Evolutionary conservation across 64 coral and sea anemone species (phyloP), one percentile per base, ranked within the genome.

Genomic region (Porites australiensis): DNA sequence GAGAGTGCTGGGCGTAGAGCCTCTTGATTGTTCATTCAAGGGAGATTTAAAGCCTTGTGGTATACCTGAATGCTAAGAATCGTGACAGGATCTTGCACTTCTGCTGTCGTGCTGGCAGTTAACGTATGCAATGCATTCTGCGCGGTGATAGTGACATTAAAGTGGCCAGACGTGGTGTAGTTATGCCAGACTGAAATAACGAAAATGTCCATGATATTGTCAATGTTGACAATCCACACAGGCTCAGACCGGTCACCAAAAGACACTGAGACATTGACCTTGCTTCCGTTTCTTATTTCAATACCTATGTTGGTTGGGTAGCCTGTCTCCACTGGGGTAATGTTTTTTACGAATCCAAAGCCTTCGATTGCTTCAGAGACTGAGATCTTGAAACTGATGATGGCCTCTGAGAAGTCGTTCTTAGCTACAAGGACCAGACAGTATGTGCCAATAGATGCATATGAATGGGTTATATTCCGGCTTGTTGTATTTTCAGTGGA

Each of bases 181-280:
- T 91, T 95, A 53, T 91, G 94, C 59, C 59, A 46, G 43, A 74
- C 50, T 43, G 58, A 87, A n/a, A 87, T 72, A 54, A 95, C 94
- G 44, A 95, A 91, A 45, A 90, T 77, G 9, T 82, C 89, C 16
- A 51, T 9, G 10, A 68, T 18, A 3, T 84, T 59, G 11, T 84
- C 81, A 1, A 69, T 44, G 16, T 68, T 84, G 2, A 63, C 44
- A 20, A 84, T 84, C 81, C 44, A 50, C 47, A 84, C 9, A 68
- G 81, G 63, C 18, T 49, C 37, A 18, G 86, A 76, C 5, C 70
- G 52, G 21, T 88, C 86, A 6, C 86, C 86, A 6, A 19, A 88
- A 54, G 73, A 3, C 46, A 75, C 15, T 20, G 86, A 61, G 11
- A 88, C 43, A 16, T 88, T 88, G 6, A 88, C 70, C 12, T 58